phyloP scores from a whole-genome alignment of 1,140 invertebrate genomes.

The Maconellicoccus hirsutus region DNA sequence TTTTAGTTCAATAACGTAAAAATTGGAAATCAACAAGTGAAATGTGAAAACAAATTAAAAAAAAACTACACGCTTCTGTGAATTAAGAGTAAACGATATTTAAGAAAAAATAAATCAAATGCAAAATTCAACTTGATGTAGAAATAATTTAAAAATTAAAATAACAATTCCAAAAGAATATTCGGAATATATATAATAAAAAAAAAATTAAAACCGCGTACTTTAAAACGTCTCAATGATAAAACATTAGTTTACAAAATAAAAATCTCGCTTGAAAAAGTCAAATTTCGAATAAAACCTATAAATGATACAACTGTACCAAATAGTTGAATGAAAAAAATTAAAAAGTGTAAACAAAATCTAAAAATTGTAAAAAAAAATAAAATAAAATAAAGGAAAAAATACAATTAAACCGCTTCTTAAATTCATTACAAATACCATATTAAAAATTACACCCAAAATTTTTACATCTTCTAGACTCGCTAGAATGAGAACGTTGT shows the following conservation, averaged over 20 bases:
- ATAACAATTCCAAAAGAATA: not conserved
- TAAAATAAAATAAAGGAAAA: too few relatives aligned
- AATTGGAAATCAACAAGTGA: too few relatives aligned
- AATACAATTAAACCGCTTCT: too few relatives aligned
- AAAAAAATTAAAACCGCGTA: not conserved
- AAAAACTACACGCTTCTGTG: not conserved
- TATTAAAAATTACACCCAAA: not conserved
- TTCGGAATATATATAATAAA: not conserved
- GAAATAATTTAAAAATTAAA: not conserved
- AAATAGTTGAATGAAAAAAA: not conserved
- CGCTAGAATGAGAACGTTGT: not conserved
- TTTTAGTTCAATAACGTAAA: too few relatives aligned
- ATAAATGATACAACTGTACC: not conserved
- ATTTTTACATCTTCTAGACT: not conserved
- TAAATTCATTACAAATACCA: too few relatives aligned
- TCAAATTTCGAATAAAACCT: not conserved
- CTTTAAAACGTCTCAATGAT: not conserved
- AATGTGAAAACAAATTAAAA: too few relatives aligned
- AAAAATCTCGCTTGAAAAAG: not conserved
- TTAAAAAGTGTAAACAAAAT: not conserved
- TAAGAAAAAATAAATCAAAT: not conserved
- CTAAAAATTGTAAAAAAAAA: not conserved
- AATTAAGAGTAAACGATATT: not conserved
- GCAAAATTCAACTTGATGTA: not conserved
- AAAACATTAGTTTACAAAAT: not conserved